These are phyloP conservation scores for Lycodopsis pacificus DNA, from an alignment of 2,797 vertebrate species.

Conservation along the genomic window DNA sequence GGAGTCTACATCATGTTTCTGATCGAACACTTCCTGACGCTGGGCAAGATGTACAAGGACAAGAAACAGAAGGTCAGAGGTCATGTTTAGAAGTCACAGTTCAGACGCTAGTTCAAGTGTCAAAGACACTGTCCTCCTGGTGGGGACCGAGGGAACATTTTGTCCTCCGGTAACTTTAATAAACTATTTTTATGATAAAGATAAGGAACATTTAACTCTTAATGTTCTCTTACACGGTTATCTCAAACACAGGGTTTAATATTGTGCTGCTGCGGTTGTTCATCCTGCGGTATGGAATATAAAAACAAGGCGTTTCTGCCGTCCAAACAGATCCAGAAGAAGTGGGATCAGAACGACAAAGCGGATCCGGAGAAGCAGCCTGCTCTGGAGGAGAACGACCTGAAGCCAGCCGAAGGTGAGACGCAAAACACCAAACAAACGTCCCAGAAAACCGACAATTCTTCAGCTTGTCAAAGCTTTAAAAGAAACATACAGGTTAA, in stretches of 20 bases:
- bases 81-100: no score
- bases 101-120: no score
- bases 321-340: constrained; percentile 86
- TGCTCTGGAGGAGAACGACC: constrained; percentile 85
- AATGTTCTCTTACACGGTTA: no score
- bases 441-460: not conserved
- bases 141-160: no score
- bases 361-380: constrained; percentile 89
- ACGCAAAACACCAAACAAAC: not conserved
- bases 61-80: constrained; percentile 94
- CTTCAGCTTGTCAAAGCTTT: no score
- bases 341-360: constrained; percentile 85
- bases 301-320: not conserved
- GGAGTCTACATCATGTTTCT: constrained; percentile 99
- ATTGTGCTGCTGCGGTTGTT: not conserved
- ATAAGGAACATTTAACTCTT: no score
- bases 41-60: constrained; percentile 98
- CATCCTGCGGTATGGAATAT: not conserved
- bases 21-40: constrained; percentile 95
- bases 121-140: no score
- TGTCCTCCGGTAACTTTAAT: no score
- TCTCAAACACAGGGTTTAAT: not conserved
- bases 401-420: constrained; percentile 89
- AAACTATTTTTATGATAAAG: no score
- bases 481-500: not conserved